These are phyloP conservation scores for Okapia johnstoni DNA, from an alignment of 2,113 vertebrate genomes.

Conservation along the genomic window DNA sequence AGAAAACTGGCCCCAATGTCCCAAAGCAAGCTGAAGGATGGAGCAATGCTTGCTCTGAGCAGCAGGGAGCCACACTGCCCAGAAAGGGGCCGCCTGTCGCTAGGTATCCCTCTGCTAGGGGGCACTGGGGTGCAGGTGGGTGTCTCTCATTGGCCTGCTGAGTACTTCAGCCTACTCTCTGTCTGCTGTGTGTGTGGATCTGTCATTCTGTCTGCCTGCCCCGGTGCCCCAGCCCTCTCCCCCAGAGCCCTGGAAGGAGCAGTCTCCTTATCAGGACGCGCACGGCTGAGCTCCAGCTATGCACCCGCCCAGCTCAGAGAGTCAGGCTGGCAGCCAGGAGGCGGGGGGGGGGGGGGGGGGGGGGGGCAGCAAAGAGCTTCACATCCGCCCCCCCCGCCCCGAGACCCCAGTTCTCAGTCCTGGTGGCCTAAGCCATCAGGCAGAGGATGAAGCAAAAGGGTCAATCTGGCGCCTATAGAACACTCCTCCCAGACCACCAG, in stretches of 20 bases:
- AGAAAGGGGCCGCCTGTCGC: background rate
- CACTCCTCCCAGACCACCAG: background rate
- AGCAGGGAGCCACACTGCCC: background rate
- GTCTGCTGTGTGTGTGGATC: background rate
- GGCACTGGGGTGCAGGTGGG: background rate
- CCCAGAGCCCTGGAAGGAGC: slow-evolving; percentile 73
- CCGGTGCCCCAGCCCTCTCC: background rate
- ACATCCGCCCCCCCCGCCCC: too few relatives aligned
- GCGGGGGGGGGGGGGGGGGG: background rate
- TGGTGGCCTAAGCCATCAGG: background rate
- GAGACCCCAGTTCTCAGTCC: background rate
- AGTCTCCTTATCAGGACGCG: slow-evolving; percentile 80
- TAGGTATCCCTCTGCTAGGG: background rate
- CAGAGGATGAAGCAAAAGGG: background rate
- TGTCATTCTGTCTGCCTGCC: background rate
- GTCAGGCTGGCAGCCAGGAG: slow-evolving; percentile 35
- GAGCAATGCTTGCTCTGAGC: background rate
- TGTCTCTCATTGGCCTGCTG: background rate
- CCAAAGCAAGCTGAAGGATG: background rate
- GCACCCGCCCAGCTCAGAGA: slow-evolving; percentile 69
- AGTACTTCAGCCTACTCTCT: background rate
- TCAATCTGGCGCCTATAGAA: background rate
- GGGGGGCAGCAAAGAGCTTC: background rate
- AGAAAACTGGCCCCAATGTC: background rate
- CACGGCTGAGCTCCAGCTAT: slow-evolving; percentile 85